phyloP scores from a whole-genome alignment of 2,113 vertebrate genomes.

The Nipponia nippon region DNA sequence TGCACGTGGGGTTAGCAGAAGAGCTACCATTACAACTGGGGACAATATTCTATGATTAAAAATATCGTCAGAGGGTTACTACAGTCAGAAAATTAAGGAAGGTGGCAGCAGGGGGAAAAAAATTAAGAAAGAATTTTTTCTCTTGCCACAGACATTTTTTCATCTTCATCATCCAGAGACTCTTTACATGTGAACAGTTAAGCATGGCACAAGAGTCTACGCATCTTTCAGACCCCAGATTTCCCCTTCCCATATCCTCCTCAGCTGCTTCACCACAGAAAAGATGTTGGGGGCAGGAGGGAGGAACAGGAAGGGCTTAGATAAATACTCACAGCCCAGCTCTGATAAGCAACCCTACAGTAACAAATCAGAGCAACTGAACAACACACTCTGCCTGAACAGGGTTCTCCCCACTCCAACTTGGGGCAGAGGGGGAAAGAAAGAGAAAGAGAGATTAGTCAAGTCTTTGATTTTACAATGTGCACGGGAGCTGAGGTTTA shows the following conservation, averaged over 20 bases:
- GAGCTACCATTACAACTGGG: neutral
- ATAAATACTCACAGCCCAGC: neutral
- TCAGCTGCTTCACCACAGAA: neutral
- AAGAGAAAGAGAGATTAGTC: neutral
- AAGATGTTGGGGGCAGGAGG: neutral
- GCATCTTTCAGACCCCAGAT: neutral
- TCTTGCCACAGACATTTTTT: neutral
- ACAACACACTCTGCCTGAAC: neutral
- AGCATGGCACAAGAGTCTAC: neutral
- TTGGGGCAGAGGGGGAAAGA: too few species aligned
- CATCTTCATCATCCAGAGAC: neutral
- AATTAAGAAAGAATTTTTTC: neutral
- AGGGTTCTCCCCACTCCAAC: neutral
- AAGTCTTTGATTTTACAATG: neutral
- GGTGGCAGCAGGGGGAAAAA: neutral
- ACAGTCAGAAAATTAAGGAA: neutral
- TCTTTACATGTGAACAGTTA: rapidly evolving
- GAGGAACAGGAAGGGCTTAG: neutral
- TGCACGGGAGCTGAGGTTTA: neutral
- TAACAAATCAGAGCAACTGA: neutral
- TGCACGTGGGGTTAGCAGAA: neutral
- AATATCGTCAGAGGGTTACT: neutral
- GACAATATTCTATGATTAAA: neutral
- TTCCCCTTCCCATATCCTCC: neutral
- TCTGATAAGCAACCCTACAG: neutral